Evolutionary conservation across 1,140 invertebrate genomes (phyloP).

Genomic region (Conus betulinus): DNA sequence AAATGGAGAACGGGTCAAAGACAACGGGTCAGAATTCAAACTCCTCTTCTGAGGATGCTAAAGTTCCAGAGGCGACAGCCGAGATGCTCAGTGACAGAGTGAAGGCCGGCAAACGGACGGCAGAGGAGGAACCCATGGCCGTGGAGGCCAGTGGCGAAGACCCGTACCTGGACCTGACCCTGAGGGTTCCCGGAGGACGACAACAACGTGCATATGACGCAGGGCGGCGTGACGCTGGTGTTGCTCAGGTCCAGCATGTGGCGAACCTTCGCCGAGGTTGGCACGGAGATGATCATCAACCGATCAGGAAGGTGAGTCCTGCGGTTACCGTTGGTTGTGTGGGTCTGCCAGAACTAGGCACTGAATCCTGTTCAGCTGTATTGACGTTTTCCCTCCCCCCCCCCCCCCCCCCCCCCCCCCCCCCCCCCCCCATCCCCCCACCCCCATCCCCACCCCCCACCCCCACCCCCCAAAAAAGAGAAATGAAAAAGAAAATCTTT

Average conservation of each 20-base stretch:
- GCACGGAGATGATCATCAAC: slow-evolving; percentile 99
- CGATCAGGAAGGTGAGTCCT: slow-evolving; percentile 98
- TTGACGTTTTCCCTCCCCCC: background rate
- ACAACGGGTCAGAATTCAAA: background rate
- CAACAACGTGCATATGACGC: slow-evolving; percentile 2
- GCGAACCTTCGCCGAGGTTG: slow-evolving; percentile 98
- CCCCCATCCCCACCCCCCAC: too few species aligned
- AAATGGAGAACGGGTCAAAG: background rate
- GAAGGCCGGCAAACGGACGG: background rate
- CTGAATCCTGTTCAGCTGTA: background rate
- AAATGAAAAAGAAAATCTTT: too few species aligned
- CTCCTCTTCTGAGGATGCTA: too few species aligned
- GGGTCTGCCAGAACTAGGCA: background rate
- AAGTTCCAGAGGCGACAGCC: background rate
- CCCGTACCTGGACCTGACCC: background rate
- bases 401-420: background rate
- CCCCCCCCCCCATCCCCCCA: too few species aligned
- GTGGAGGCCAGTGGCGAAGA: background rate
- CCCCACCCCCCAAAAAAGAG: too few species aligned
- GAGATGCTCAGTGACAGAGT: background rate
- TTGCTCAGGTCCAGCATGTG: slow-evolving; percentile 93
- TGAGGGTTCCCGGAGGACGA: background rate
- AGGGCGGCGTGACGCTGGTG: slow-evolving; percentile 75
- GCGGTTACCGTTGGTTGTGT: background rate
- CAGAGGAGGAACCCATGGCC: too few species aligned